These are phyloP conservation scores for Capra hircus DNA, from an alignment of 2,113 vertebrate genomes.

Conservation along the genomic window DNA sequence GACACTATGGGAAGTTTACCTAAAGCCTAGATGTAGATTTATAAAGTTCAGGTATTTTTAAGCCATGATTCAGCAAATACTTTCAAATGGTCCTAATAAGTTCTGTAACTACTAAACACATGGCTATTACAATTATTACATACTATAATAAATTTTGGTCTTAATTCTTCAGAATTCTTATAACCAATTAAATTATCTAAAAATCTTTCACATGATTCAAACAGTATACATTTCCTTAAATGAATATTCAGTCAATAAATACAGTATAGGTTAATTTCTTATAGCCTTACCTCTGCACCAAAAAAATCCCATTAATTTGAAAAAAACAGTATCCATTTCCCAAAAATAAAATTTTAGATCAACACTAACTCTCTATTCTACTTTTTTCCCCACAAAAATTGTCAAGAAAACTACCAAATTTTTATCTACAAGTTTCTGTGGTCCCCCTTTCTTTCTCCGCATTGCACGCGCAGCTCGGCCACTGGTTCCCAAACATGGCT, in stretches of 20 bases:
- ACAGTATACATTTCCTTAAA: neutral
- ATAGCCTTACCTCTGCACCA: neutral
- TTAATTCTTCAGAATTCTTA: constrained; percentile 3
- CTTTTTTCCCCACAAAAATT: neutral
- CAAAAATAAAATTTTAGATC: neutral
- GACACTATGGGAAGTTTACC: neutral
- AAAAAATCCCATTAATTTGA: neutral
- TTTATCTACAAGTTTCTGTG: neutral
- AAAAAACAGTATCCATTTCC: neutral
- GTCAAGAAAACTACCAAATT: neutral
- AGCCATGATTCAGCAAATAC: neutral
- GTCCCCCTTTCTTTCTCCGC: neutral
- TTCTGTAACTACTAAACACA: neutral
- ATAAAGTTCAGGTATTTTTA: neutral
- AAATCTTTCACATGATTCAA: neutral
- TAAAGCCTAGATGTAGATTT: neutral
- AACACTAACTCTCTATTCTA: neutral
- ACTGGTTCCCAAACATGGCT: neutral
- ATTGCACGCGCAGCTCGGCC: neutral
- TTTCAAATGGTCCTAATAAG: neutral
- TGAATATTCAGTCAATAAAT: neutral
- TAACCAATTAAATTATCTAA: neutral
- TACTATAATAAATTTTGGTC: neutral
- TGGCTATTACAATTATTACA: neutral
- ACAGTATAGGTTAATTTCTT: neutral